Base-by-base conservation (phyloP, 2,113 vertebrate genomes). In the Pomatorhinus ruficollis region DNA sequence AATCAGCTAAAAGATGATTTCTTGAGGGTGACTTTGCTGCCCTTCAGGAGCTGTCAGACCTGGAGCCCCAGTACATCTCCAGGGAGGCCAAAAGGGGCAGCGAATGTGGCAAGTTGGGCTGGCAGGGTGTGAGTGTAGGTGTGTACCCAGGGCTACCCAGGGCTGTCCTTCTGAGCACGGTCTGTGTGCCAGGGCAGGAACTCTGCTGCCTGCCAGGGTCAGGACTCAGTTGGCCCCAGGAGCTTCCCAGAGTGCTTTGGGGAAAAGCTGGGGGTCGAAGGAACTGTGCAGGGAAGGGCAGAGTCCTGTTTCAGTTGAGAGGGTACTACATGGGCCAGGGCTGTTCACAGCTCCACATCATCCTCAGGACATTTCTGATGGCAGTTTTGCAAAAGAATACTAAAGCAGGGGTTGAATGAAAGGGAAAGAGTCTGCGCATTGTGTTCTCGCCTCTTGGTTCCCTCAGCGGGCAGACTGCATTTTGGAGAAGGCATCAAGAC, bases 281-380 rank as follows among this genome's bases (percentile, higher is more conserved):
- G 25, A 63, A 25, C 27, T 13, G 0, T 0, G 0, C 47, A 25
- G 39, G 47, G 39, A 21, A 72, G 39, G 39, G 8, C 42, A 65
- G 42, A 22, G 28, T 24, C 60, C 40, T 24, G 15, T 45, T 56
- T 63, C 23, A n/a, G 2, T 20, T 66, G 24, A 40, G 30, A 57
- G 83, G 83, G 2, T 54, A 28, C 40, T 74, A 11, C 15, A 27
- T 54, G 14, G 40, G 7, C 22, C 69, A 39, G 28, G 22, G 50
- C n/a, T 47, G 59, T 45, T 84, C 40, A 64, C 27, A 64, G 19
- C 57, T 53, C 33, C 22, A 45, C 40, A 18, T 54, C 39, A 54
- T 47, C 23, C 27, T 47, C 39, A 45, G 49, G 40, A 47, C 19
- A 47, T 33, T 74, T 64, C 69, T 54, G 50, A 47, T 63, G 40